These are phyloP conservation scores for Stylophora pistillata DNA, from an alignment of 64 coral and sea anemone species.

Conservation along the genomic window DNA sequence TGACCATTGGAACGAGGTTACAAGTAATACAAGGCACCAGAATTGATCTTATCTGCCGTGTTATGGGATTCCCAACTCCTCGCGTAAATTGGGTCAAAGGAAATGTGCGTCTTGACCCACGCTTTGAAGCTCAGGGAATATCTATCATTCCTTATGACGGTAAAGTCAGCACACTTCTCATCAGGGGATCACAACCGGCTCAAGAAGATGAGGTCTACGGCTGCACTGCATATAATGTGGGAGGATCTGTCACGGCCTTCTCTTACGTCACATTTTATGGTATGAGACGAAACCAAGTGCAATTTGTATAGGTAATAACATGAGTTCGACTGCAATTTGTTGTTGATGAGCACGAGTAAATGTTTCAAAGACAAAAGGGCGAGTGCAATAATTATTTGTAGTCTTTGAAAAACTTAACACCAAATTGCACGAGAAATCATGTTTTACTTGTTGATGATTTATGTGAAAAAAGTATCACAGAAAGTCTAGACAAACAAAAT, in stretches of 20 bases:
- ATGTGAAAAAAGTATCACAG: no score
- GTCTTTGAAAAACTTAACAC: no score
- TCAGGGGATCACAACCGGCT: background rate
- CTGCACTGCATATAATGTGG: conserved; percentile 13
- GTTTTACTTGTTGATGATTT: no score
- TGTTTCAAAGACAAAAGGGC: no score
- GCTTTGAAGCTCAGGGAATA: background rate
- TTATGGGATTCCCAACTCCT: conserved; percentile 30
- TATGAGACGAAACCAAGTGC: background rate
- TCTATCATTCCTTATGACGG: conserved; percentile 8
- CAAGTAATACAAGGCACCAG: background rate
- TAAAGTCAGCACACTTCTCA: conserved; percentile 12
- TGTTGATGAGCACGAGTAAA: no score
- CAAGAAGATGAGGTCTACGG: conserved; percentile 1
- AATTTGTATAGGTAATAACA: no score
- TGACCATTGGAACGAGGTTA: conserved; percentile 3
- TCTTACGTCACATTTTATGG: conserved; percentile 39
- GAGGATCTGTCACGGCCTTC: conserved; percentile 12
- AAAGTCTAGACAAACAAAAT: no score
- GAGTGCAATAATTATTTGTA: no score
- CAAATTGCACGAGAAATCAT: no score
- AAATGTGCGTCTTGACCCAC: background rate
- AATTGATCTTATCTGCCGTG: conserved; percentile 18
- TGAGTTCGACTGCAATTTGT: no score
- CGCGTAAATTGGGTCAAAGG: conserved; percentile 4